Evolutionary conservation across 2,888 invertebrate genomes (phyloP), one percentile per base, ranked within the genome.

Genomic region (Colostygia pectinataria): DNA sequence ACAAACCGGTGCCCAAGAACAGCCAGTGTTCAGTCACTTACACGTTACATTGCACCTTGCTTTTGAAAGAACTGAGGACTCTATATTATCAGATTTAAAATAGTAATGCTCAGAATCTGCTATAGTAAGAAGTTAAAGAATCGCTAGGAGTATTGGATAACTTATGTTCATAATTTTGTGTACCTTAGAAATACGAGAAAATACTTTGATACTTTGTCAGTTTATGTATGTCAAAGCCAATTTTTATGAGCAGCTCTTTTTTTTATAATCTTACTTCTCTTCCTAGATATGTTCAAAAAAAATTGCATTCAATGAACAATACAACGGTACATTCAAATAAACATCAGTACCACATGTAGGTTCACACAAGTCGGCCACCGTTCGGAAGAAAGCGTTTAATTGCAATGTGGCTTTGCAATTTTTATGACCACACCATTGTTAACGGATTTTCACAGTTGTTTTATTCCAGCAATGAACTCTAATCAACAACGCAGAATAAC

Each of bases 351-450:
- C 36, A 44, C 41, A 55, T 48, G 51, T 52, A 40, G 46, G 40
- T 41, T 31, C 47, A 44, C 39, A 44, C 49, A 44, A 56, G 53
- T 47, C 48, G 48, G 45, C 38, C 48, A 53, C 33, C 51, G 52
- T 53, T 50, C 50, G 47, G 53, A 44, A 44, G 45, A 64, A 66
- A 62, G 51, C 63, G 55, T 61, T 57, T 71, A 66, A 72, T 74
- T 67, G 60, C 61, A 57, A 65, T 66, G 61, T 63, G 63, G 61
- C 41, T 63, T 45, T 45, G 40, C 40, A 37, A 37, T 45, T 59
- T 67, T 61, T 57, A 55, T 51, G 48, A 58, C 47, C 57, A 61
- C 59, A 61, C 53, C 45, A 61, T 58, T 63, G 56, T 62, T 51
- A 61, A 53, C 53, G 51, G 49, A 47, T 53, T 43, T 57, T 27